Conservation (phyloP, 1,140 invertebrate genomes). For the Pachypeltis micranthus region DNA sequence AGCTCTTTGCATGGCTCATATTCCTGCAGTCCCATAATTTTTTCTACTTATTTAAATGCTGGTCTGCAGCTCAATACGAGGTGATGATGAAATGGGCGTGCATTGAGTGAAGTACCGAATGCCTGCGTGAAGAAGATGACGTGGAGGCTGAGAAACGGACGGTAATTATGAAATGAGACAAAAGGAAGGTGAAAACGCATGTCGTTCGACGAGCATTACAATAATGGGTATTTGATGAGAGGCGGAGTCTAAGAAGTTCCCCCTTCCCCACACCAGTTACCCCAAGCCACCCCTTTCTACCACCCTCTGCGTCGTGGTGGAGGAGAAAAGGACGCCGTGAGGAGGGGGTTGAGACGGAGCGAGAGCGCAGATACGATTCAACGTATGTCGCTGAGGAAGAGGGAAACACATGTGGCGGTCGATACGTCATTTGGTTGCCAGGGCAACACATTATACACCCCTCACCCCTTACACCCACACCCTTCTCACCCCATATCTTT, state of each 20-base stretch:
- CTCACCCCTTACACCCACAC: too few species aligned
- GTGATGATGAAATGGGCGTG: too few species aligned
- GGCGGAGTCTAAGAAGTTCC: constrained; percentile 15
- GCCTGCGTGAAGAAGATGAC: too few species aligned
- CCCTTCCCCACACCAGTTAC: background rate
- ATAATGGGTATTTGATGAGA: constrained; percentile 16
- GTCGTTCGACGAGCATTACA: background rate
- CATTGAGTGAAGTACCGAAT: too few species aligned
- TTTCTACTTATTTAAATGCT: too few species aligned
- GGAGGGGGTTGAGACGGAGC: background rate
- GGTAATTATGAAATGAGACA: background rate
- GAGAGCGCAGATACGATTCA: background rate
- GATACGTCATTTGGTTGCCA: constrained; percentile 17
- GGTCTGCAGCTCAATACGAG: too few species aligned
- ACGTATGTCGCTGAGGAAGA: constrained; percentile 4
- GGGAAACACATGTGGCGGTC: constrained; percentile 14
- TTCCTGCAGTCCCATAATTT: too few species aligned
- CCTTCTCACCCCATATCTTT: constrained; percentile 16
- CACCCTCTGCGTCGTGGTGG: background rate
- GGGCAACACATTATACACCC: constrained; percentile 14
- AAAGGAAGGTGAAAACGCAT: background rate
- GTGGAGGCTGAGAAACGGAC: too few species aligned
- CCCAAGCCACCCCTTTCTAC: background rate
- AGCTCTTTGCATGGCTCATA: too few species aligned
- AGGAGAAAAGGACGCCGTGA: too few species aligned